Base-by-base conservation (phyloP, 2,113 vertebrate species). In the Nothoprocta pentlandii region DNA sequence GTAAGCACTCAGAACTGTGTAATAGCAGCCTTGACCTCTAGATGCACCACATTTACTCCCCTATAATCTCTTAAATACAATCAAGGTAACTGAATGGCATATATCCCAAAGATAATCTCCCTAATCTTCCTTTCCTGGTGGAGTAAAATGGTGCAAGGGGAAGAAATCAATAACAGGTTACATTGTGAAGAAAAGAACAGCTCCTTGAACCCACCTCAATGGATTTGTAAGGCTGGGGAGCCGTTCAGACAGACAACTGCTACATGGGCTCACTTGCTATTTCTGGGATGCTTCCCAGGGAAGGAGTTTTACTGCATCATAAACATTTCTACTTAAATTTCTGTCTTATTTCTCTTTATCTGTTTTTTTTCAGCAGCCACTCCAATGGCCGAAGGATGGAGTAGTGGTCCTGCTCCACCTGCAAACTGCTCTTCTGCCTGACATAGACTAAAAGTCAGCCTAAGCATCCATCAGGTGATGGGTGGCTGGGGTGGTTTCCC, bases 161-260 rank as follows among this genome's bases (percentile, higher is more conserved):
- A 90, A 90, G 47, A 88, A 93, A 93, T 95, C 92, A 89, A 84
- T 95, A 93, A 58, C 9, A 39, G 82, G 63, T 58, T 85, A 74
- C 47, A 69, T 30, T 36, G 22, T 5, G 34, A 93, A 84, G n/a
- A 92, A 93, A 77, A 86, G 66, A 92, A 68, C 10, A 41, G 39
- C 61, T 84, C 74, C 69, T 53, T 66, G 83, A 84, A 80, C 61
- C 53, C 36, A n/a, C 39, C 69, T 86, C 7, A 1, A 84, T 21
- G 47, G 73, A 86, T 92, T 64, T 93, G 73, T 79, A 56, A 5
- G 7, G 26, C 6, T 3, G 2, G 62, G 32, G 42, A 85, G n/a
- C 47, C 73, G 85, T 79, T 66, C 36, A 79, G 25, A 30, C 20
- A 22, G 44, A 56, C 14, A 67, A 47, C 73, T 84, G 28, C 85